Conservation (phyloP, 2,113 vertebrate species). For the Motacilla alba region DNA sequence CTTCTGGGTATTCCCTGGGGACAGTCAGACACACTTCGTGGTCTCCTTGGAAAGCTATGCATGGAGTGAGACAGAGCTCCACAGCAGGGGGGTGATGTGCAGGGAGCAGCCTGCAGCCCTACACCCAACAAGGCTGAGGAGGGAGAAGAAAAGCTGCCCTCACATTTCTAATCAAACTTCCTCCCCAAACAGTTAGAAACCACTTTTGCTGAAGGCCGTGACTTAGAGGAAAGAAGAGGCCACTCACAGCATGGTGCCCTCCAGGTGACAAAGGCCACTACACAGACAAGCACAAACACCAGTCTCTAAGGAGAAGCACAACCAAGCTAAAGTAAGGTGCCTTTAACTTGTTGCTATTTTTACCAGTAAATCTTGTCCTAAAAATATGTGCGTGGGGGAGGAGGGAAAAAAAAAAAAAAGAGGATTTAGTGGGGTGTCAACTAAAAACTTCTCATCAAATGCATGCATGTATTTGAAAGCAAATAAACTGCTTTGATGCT, state of each 20-base stretch:
- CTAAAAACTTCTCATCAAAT: constrained; percentile 22
- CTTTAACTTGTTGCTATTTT: constrained; percentile 37
- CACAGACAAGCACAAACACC: neutral
- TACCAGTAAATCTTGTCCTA: constrained; percentile 39
- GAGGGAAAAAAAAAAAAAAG: neutral
- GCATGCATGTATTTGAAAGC: neutral
- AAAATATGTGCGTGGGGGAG: neutral
- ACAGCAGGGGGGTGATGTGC: neutral
- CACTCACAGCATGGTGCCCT: accelerated
- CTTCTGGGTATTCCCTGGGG: accelerated
- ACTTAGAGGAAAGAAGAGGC: neutral
- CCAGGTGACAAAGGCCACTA: accelerated
- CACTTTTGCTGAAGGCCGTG: accelerated
- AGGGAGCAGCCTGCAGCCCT: neutral
- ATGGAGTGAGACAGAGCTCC: no score
- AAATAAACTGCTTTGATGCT: constrained; percentile 11
- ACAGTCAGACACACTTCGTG: accelerated
- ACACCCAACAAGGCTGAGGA: accelerated
- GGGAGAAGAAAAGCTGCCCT: neutral
- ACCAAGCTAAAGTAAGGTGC: neutral
- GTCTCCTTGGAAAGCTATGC: neutral
- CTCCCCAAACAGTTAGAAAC: neutral
- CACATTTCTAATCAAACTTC: neutral
- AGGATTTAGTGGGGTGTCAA: constrained; percentile 12
- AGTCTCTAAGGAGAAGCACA: accelerated